A percentile compares a stretch with the other conserved stretches of the same genome.
Conservation (phyloP, 2,797 vertebrate species). For the Peromyscus melanophrys region DNA sequence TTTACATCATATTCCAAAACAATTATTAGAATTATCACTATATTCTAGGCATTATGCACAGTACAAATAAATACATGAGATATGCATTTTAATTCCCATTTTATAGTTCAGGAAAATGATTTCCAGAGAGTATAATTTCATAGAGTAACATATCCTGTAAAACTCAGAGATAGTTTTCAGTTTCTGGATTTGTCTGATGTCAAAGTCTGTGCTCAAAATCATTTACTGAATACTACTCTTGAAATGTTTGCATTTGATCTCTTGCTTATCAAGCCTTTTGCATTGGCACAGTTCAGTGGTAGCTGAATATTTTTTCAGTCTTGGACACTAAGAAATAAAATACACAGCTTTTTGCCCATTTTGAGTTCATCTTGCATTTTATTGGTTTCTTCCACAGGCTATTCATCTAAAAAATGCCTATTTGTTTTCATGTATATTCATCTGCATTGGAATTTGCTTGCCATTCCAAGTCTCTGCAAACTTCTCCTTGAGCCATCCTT, state of each 20-base stretch:
- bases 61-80: neutral
- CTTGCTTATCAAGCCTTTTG: neutral
- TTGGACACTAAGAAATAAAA: neutral
- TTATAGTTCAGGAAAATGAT: neutral
- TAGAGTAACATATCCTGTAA: neutral
- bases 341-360: neutral
- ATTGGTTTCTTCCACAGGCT: neutral
- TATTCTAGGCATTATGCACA: neutral
- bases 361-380: neutral
- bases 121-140: neutral
- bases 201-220: neutral
- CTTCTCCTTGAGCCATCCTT: neutral
- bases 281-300: neutral
- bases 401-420: conserved; percentile 24
- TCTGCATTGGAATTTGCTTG: conserved; percentile 10
- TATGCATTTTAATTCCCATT: neutral
- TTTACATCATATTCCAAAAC: neutral
- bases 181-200: neutral
- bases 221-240: neutral
- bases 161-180: neutral
- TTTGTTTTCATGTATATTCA: conserved; percentile 22
- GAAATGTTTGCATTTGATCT: neutral
- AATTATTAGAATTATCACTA: neutral
- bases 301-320: neutral
- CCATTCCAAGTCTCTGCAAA: conserved; percentile 28